Percentiles rank a stretch among this genome's conserved stretches.
phyloP scores from a whole-genome alignment of 2,113 vertebrate genomes.

The Callorhinus ursinus region DNA sequence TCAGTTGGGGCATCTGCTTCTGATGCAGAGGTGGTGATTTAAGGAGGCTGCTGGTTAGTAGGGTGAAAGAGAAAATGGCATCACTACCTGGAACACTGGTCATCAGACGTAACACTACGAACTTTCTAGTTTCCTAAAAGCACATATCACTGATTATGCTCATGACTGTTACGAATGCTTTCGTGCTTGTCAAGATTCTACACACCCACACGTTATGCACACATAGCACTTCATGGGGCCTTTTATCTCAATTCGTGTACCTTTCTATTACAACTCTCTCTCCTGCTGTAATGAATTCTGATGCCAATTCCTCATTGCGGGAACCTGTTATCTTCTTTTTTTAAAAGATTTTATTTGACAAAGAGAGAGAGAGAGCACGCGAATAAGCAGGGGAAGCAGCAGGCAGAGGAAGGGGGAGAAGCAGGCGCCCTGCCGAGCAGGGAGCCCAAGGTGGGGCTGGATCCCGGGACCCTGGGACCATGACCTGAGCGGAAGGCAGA shows the following conservation, averaged over 20 bases:
- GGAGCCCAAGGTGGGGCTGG: too few species aligned
- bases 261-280: background rate
- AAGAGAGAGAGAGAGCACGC: too few species aligned
- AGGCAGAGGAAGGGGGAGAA: too few species aligned
- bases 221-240: background rate
- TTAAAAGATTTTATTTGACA: too few species aligned
- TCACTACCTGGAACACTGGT: background rate
- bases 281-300: background rate
- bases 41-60: too few species aligned
- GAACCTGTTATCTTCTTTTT: background rate
- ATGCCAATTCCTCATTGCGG: background rate
- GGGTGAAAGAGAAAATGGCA: background rate
- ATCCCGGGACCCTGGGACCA: too few species aligned
- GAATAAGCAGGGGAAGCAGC: too few species aligned
- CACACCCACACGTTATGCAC: fast-evolving
- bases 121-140: background rate
- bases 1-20: background rate
- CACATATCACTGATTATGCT: too few species aligned
- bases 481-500: too few species aligned
- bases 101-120: background rate
- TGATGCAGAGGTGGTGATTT: background rate
- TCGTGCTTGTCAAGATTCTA: background rate
- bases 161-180: background rate
- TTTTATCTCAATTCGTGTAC: background rate
- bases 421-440: too few species aligned